Conservation (phyloP, 2,888 invertebrate species). For the Lasiommata megera region DNA sequence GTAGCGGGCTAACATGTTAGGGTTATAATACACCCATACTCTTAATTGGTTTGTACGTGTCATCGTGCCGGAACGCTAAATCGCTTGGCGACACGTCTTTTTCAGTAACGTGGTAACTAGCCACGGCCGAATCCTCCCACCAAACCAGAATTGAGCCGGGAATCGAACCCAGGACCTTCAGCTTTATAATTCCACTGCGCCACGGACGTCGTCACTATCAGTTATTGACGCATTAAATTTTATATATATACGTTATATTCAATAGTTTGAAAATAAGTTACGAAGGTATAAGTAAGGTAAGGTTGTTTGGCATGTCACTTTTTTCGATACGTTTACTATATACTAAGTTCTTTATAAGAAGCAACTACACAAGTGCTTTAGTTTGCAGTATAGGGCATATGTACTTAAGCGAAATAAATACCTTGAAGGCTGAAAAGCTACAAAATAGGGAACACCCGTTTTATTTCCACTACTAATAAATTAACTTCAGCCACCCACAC, state of each 20-base stretch:
- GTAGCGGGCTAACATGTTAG: too few relatives aligned
- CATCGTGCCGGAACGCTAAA: too few relatives aligned
- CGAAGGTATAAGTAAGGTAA: neutral
- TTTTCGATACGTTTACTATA: neutral
- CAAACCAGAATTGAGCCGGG: too few relatives aligned
- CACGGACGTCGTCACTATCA: too few relatives aligned
- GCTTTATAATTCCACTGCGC: too few relatives aligned
- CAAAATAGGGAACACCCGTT: conserved; percentile 29
- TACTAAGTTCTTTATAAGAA: conserved; percentile 19
- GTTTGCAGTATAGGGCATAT: conserved; percentile 28
- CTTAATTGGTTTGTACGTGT: too few relatives aligned
- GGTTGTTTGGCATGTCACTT: neutral
- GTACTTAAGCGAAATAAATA: conserved; percentile 25
- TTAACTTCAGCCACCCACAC: conserved; percentile 29
- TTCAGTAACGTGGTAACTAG: too few relatives aligned
- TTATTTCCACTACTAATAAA: conserved; percentile 31
- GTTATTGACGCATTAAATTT: too few relatives aligned
- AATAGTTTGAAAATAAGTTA: neutral
- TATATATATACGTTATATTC: neutral
- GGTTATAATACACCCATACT: too few relatives aligned
- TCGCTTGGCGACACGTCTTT: too few relatives aligned
- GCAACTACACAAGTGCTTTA: conserved; percentile 19
- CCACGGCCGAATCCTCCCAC: too few relatives aligned
- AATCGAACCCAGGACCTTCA: too few relatives aligned
- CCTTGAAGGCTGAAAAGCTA: conserved; percentile 27